phyloP scores from a whole-genome alignment of 2,797 vertebrate species.

The Manis crassicaudata region DNA sequence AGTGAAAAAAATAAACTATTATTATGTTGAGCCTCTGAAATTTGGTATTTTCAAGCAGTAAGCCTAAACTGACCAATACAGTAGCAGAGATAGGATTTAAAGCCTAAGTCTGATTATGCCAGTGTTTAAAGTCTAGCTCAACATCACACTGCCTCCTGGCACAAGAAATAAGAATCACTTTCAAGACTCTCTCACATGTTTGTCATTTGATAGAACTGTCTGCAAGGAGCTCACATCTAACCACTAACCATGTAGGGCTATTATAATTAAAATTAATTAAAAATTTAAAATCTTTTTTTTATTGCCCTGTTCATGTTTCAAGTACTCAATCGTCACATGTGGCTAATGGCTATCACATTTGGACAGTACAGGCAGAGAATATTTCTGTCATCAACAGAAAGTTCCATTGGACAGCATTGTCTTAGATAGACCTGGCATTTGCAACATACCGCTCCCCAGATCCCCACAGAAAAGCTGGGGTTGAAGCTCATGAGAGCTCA shows the following conservation, averaged over 20 bases:
- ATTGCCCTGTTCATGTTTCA: background rate
- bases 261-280: conserved; percentile 6
- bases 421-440: background rate
- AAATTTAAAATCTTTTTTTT: conserved; percentile 1
- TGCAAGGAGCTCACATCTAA: background rate
- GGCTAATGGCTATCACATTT: background rate
- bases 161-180: background rate
- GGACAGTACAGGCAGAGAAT: background rate
- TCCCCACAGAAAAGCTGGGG: background rate
- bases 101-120: background rate
- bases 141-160: background rate
- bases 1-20: background rate
- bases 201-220: background rate
- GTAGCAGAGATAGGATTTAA: background rate
- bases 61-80: background rate
- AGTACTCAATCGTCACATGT: background rate
- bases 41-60: background rate
- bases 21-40: background rate
- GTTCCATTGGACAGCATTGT: background rate
- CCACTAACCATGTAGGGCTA: background rate
- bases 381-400: background rate
- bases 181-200: background rate
- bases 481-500: background rate
- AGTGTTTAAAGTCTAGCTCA: background rate
- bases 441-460: background rate